Evolutionary conservation across 2,888 invertebrate species (phyloP).

Genomic region (Leptothorax acervorum): DNA sequence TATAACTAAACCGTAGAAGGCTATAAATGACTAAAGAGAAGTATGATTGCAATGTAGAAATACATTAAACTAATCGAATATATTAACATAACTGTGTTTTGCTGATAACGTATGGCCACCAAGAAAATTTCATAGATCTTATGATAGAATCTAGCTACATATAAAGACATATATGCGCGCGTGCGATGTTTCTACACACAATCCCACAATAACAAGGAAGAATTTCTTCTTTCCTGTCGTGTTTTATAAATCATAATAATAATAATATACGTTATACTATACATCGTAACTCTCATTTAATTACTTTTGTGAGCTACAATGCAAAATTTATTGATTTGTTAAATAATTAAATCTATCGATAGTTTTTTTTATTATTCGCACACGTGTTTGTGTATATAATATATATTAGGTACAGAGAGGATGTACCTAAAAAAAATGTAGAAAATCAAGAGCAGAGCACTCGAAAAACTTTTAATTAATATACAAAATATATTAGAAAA

Average conservation of each 20-base stretch:
- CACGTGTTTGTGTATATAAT: not conserved
- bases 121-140: constrained; percentile 9
- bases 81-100: constrained; percentile 23
- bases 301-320: constrained; percentile 12
- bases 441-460: not conserved
- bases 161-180: not conserved
- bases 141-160: constrained; percentile 10
- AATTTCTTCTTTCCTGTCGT: not conserved
- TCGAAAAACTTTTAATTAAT: constrained; percentile 7
- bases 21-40: constrained; percentile 30
- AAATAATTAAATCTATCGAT: constrained; percentile 29
- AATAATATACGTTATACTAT: not conserved
- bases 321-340: constrained; percentile 24
- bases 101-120: constrained; percentile 36
- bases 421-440: constrained; percentile 5
- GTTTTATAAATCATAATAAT: constrained; percentile 18
- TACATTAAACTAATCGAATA: constrained; percentile 33
- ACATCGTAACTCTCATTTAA: constrained; percentile 17
- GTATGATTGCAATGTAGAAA: constrained; percentile 15
- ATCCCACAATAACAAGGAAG: not conserved
- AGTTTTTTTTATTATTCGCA: constrained; percentile 5
- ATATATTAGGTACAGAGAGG: constrained; percentile 20
- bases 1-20: constrained; percentile 5
- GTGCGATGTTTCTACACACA: not conserved
- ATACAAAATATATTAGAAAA: constrained; percentile 1